phyloP scores from a whole-genome alignment of 2,113 vertebrate species.

The Pseudonaja textilis region DNA sequence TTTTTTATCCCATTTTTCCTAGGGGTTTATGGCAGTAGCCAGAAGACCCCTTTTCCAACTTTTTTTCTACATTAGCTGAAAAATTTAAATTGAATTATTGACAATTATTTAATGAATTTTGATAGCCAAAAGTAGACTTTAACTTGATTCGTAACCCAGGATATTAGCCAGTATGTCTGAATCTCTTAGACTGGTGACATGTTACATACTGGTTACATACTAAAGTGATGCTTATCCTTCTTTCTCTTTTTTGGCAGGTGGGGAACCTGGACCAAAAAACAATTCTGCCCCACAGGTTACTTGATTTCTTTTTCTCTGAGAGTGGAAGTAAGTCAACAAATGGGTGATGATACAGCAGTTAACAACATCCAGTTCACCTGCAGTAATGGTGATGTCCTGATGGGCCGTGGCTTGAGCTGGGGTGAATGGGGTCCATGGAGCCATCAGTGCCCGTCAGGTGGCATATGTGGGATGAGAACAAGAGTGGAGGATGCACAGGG shows the following conservation, averaged over 20 bases:
- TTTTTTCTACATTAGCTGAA: neutral
- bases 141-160: neutral
- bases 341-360: too few species aligned
- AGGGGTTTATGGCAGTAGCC: too few species aligned
- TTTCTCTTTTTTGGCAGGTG: conserved; percentile 45
- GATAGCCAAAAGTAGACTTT: neutral
- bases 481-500: conserved; percentile 41
- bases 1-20: too few species aligned
- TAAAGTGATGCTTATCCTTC: neutral
- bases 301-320: conserved; percentile 62
- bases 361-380: too few species aligned
- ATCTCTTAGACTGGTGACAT: neutral
- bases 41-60: too few species aligned
- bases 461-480: conserved; percentile 45
- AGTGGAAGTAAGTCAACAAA: conserved; percentile 33
- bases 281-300: conserved; percentile 46
- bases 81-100: neutral
- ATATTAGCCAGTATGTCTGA: neutral
- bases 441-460: too few species aligned
- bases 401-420: too few species aligned
- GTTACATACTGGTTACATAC: too few species aligned
- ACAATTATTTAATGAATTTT: neutral
- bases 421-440: conserved; percentile 48
- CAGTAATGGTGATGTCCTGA: too few species aligned
- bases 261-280: conserved; percentile 56